These are phyloP conservation scores for Neocrepidodera transversa DNA, from an alignment of 2,888 invertebrate genomes.

Conservation along the genomic window DNA sequence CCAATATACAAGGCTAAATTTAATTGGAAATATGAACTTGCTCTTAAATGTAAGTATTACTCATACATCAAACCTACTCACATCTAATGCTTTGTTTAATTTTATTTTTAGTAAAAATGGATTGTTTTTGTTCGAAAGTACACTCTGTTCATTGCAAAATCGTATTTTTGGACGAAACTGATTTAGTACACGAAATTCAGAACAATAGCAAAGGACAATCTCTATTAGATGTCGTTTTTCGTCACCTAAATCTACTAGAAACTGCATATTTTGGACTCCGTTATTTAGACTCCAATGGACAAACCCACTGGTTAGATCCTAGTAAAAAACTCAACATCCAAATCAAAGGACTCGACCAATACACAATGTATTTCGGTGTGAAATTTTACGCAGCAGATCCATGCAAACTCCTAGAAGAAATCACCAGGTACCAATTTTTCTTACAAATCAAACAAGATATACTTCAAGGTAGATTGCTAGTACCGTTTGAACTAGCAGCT, in stretches of 20 bases:
- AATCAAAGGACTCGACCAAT: constrained; percentile 72
- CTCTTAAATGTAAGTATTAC: constrained; percentile 38
- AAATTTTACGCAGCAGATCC: constrained; percentile 98
- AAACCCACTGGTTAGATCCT: constrained; percentile 97
- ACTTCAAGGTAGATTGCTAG: constrained; percentile 89
- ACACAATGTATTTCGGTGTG: constrained; percentile 94
- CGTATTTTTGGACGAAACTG: constrained; percentile 87
- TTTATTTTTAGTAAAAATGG: constrained; percentile 46
- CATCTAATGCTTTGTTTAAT: constrained; percentile 5
- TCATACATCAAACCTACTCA: constrained; percentile 9
- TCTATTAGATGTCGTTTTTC: constrained; percentile 89
- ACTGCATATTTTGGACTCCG: constrained; percentile 96
- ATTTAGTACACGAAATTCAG: constrained; percentile 88
- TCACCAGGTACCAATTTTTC: constrained; percentile 97
- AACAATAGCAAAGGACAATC: constrained; percentile 90
- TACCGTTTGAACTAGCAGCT: constrained; percentile 88
- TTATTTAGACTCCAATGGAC: constrained; percentile 90
- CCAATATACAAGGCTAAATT: constrained; percentile 44
- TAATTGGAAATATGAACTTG: constrained; percentile 44
- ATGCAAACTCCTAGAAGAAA: constrained; percentile 94
- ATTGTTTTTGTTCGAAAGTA: constrained; percentile 58
- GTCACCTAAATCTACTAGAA: constrained; percentile 91
- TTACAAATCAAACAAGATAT: constrained; percentile 97
- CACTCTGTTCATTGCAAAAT: constrained; percentile 72
- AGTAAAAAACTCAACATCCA: constrained; percentile 88